Percentiles rank a stretch among this genome's conserved stretches.
Conservation (phyloP, 2,888 invertebrate genomes). For the Ormyrus nitidulus region DNA sequence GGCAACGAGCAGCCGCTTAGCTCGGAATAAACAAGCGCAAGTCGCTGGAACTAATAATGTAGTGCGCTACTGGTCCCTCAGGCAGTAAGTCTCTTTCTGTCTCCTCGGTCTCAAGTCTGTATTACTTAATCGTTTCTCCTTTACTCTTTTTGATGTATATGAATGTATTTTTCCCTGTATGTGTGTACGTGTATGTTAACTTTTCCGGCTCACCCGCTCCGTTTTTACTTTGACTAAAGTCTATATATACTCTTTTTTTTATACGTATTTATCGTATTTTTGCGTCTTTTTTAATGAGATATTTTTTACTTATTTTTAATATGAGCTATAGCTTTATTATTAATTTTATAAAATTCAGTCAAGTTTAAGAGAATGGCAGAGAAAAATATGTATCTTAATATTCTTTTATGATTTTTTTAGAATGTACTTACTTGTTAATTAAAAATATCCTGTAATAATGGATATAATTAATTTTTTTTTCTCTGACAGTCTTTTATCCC, state of each 20-base stretch:
- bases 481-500: too few species aligned
- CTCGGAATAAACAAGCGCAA: conserved; percentile 34
- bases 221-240: conserved; percentile 8
- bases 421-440: too few species aligned
- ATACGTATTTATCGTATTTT: too few species aligned
- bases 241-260: not conserved
- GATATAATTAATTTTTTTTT: too few species aligned
- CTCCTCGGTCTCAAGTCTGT: not conserved
- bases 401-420: too few species aligned
- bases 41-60: conserved; percentile 54
- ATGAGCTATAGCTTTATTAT: too few species aligned
- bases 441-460: too few species aligned
- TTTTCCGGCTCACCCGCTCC: not conserved
- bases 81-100: conserved; percentile 52
- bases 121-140: not conserved
- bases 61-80: conserved; percentile 64
- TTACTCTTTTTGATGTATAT: not conserved
- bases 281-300: too few species aligned
- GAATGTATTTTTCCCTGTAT: not conserved
- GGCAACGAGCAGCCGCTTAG: conserved; percentile 33
- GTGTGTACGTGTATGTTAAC: not conserved
- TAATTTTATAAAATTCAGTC: too few species aligned
- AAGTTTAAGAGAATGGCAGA: too few species aligned
- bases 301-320: too few species aligned
- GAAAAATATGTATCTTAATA: too few species aligned